These are phyloP conservation scores for Myrmophylax atrothorax DNA, from an alignment of 2,113 vertebrate genomes.

Conservation along the genomic window DNA sequence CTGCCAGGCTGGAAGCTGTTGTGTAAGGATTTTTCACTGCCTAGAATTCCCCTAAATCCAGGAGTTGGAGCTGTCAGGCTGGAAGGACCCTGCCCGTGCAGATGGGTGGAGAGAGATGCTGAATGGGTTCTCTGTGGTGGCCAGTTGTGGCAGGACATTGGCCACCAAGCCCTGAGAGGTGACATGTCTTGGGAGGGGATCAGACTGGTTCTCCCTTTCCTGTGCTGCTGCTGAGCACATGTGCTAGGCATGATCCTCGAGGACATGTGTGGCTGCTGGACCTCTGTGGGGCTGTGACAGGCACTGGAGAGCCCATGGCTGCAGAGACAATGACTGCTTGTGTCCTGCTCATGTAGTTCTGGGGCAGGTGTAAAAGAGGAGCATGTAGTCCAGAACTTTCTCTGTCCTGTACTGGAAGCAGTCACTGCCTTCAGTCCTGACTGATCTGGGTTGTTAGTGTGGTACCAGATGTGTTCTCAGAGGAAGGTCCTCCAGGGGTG, in stretches of 20 bases:
- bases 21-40: neutral
- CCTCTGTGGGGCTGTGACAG: neutral
- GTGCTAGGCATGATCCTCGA: neutral
- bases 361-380: neutral
- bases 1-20: neutral
- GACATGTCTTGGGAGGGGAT: neutral
- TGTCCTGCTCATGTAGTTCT: neutral
- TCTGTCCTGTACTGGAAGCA: neutral
- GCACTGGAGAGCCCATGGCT: neutral
- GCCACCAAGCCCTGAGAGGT: neutral
- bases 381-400: neutral
- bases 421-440: neutral
- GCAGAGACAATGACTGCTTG: neutral
- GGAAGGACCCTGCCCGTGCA: neutral
- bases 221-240: neutral
- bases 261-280: fast-evolving
- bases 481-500: neutral
- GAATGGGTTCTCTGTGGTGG: neutral
- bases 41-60: neutral
- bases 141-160: neutral
- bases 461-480: neutral
- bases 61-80: neutral
- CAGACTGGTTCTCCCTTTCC: neutral
- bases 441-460: neutral
- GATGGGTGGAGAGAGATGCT: neutral